phyloP scores from a whole-genome alignment of 2,888 invertebrate genomes.

The Drosophila buzzatii region DNA sequence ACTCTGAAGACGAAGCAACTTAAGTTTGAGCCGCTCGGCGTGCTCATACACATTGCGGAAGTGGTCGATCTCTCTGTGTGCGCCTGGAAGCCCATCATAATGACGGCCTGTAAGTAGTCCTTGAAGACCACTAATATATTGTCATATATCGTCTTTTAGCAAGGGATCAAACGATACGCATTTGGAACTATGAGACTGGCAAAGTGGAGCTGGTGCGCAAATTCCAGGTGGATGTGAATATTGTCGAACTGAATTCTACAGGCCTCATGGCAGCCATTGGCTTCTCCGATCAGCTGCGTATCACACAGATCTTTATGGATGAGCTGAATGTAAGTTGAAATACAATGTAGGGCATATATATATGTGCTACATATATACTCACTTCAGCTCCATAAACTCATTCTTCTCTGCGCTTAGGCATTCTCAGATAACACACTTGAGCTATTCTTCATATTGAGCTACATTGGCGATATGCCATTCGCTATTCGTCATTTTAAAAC shows the following conservation, averaged over 20 bases:
- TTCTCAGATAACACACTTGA: background rate
- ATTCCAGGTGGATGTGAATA: constrained; percentile 91
- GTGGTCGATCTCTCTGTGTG: constrained; percentile 93
- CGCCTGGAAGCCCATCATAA: constrained; percentile 95
- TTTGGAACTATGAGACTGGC: constrained; percentile 96
- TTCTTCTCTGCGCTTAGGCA: background rate
- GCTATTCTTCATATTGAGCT: background rate
- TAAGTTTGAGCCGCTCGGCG: constrained; percentile 89
- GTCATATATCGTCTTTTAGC: constrained; percentile 74
- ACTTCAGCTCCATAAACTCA: background rate
- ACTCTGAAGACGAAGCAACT: constrained; percentile 87
- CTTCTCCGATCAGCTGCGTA: constrained; percentile 95
- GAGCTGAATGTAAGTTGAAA: constrained; percentile 88
- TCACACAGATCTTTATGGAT: constrained; percentile 94
- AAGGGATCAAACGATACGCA: constrained; percentile 92
- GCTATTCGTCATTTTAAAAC: background rate
- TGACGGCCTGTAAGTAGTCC: constrained; percentile 88
- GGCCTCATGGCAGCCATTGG: constrained; percentile 95
- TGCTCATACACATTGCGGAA: constrained; percentile 92
- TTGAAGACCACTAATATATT: accelerated
- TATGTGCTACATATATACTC: too few relatives aligned
- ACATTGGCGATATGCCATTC: too few relatives aligned
- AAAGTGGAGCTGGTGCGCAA: constrained; percentile 92
- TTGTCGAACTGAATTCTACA: constrained; percentile 90
- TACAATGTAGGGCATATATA: background rate